phyloP scores from a whole-genome alignment of 2,888 invertebrate genomes.

The Leptarthrus brevirostris region DNA sequence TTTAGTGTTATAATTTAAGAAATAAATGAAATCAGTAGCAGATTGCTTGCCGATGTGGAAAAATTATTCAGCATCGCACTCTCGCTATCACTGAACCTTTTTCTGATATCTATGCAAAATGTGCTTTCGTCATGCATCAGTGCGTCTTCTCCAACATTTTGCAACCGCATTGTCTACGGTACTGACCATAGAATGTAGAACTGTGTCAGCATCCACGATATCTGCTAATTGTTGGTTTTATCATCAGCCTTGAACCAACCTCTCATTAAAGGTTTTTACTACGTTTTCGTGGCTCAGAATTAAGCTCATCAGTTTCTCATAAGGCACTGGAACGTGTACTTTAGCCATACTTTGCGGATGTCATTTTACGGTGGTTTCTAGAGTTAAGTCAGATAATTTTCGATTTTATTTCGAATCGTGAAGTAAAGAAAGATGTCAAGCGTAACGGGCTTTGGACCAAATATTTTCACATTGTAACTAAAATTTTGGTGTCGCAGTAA shows the following conservation, averaged over 20 bases:
- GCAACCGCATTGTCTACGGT: slow-evolving; percentile 19
- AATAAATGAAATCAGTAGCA: not conserved
- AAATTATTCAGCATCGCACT: no score
- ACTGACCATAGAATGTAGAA: slow-evolving; percentile 12
- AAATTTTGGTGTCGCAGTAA: not conserved
- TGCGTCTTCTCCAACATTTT: slow-evolving; percentile 10
- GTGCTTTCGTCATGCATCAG: slow-evolving; percentile 7
- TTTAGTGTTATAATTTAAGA: no score
- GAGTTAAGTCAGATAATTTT: not conserved
- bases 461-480: slow-evolving; percentile 12
- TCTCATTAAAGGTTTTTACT: slow-evolving; percentile 16
- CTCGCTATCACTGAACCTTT: no score
- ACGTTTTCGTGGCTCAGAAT: not conserved
- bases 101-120: not conserved
- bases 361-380: not conserved
- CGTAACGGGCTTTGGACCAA: slow-evolving; percentile 21
- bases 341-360: not conserved
- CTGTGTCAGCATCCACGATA: slow-evolving; percentile 1
- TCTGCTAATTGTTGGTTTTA: not conserved
- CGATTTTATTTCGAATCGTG: not conserved
- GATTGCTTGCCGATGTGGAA: not conserved
- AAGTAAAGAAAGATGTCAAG: not conserved
- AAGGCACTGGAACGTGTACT: not conserved
- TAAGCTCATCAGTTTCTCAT: not conserved
- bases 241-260: slow-evolving; percentile 15